Conservation (phyloP, 30 jellyfish, hydroid and myxozoan genomes). For the Rhopilema esculentum region DNA sequence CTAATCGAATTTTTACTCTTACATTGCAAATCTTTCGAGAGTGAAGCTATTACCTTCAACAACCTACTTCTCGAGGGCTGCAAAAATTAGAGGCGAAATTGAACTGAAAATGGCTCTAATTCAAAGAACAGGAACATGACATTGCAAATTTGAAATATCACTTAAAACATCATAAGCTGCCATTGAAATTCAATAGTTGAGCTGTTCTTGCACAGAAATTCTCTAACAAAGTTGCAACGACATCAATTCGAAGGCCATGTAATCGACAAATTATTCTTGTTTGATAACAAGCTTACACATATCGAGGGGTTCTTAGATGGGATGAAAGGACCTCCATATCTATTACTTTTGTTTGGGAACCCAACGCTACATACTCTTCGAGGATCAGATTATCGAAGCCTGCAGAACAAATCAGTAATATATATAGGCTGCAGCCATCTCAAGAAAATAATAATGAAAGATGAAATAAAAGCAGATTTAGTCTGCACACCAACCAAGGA, state of each 20-base stretch:
- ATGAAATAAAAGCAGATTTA: background rate
- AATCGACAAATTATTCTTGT: conserved; percentile 13
- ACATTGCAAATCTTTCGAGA: too few species aligned
- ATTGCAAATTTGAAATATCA: too few species aligned
- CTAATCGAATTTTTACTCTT: too few species aligned
- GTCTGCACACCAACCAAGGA: background rate
- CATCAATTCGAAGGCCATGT: background rate
- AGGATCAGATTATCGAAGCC: background rate
- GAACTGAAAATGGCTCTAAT: too few species aligned
- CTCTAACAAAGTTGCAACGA: background rate
- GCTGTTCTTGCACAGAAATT: background rate
- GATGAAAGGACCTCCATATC: background rate
- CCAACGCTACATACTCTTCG: background rate
- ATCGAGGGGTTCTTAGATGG: conserved; percentile 36
- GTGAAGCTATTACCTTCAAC: too few species aligned
- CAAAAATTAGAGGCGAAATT: too few species aligned
- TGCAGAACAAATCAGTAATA: background rate
- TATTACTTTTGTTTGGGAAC: conserved; percentile 1
- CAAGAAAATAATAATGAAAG: background rate
- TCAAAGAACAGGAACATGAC: too few species aligned
- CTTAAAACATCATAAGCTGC: too few species aligned
- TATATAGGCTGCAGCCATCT: background rate
- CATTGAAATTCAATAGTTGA: background rate
- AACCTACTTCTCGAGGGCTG: too few species aligned
- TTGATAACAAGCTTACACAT: conserved; percentile 13